These are phyloP conservation scores for Muscidifurax raptorellus DNA, from an alignment of 1,140 invertebrate genomes.

Conservation along the genomic window DNA sequence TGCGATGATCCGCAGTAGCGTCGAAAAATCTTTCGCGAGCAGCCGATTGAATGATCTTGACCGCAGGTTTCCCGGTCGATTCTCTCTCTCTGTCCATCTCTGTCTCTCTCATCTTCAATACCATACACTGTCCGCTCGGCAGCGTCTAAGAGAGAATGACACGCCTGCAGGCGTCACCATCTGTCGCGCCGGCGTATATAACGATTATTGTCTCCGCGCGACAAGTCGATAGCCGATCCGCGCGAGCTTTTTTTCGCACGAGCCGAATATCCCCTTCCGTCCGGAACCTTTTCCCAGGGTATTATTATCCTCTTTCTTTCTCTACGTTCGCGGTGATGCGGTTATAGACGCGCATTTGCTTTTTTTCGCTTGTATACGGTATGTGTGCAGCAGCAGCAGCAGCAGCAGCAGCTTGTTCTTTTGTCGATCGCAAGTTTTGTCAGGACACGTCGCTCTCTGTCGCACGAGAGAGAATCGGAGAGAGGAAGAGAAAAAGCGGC, in stretches of 20 bases:
- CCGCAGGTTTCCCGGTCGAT: slow-evolving; percentile 57
- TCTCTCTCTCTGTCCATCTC: too few species aligned
- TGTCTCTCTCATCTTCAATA: too few species aligned
- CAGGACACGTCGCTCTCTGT: neutral
- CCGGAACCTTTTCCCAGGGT: neutral
- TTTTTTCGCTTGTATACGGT: neutral
- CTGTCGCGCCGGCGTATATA: slow-evolving; percentile 51
- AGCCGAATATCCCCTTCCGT: slow-evolving; percentile 4
- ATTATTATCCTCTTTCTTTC: neutral
- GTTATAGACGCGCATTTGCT: neutral
- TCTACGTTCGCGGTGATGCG: neutral
- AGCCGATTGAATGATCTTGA: slow-evolving; percentile 47
- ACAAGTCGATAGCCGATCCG: slow-evolving; percentile 55
- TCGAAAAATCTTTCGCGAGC: slow-evolving; percentile 52
- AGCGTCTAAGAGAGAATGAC: neutral
- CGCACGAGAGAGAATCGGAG: neutral
- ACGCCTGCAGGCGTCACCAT: slow-evolving; percentile 65
- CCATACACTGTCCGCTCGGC: neutral
- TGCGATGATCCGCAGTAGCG: slow-evolving; percentile 6
- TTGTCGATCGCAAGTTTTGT: neutral
- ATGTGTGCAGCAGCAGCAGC: too few species aligned
- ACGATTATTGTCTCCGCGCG: slow-evolving; percentile 47
- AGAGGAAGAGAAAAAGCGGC: neutral
- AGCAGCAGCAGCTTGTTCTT: neutral
- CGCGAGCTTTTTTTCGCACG: neutral